Evolutionary conservation across 2,888 invertebrate species (phyloP).

Genomic region (Galerucella nymphaeae): DNA sequence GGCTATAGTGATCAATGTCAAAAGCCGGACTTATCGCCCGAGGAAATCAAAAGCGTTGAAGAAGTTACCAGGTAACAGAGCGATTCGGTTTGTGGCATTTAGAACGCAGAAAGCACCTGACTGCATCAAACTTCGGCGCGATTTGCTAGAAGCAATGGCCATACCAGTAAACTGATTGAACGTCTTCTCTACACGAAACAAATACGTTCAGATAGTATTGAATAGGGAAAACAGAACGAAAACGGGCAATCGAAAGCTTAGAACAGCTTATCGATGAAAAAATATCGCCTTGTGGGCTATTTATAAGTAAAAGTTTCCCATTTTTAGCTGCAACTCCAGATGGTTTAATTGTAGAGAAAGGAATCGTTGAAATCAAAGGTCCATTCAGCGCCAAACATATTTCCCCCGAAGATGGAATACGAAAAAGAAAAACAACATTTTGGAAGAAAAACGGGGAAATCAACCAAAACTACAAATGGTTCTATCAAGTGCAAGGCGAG

Average conservation of each 20-base stretch:
- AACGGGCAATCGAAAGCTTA: slow-evolving; percentile 10
- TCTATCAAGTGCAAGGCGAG: slow-evolving; percentile 9
- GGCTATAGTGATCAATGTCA: too few relatives aligned
- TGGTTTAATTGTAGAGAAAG: slow-evolving; percentile 8
- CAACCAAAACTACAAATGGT: slow-evolving; percentile 16
- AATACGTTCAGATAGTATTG: too few relatives aligned
- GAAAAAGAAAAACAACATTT: slow-evolving; percentile 19
- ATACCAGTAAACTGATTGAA: too few relatives aligned
- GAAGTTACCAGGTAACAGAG: slow-evolving; percentile 20
- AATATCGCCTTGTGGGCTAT: slow-evolving; percentile 15
- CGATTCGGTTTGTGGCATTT: slow-evolving; percentile 21
- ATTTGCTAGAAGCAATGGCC: slow-evolving; percentile 20
- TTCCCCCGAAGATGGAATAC: slow-evolving; percentile 13
- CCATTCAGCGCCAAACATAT: too few relatives aligned
- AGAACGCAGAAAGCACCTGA: slow-evolving; percentile 19
- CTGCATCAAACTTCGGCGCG: slow-evolving; percentile 22
- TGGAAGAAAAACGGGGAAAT: slow-evolving; percentile 23
- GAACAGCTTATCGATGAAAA: slow-evolving; percentile 10
- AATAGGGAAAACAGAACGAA: slow-evolving; percentile 12
- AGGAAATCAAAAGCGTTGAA: slow-evolving; percentile 1
- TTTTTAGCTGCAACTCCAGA: slow-evolving; percentile 22
- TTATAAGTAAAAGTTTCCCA: slow-evolving; percentile 19
- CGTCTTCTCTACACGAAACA: too few relatives aligned
- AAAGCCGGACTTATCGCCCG: background rate
- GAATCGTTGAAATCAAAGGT: too few relatives aligned